phyloP scores from a whole-genome alignment of 1,140 invertebrate species.

The Cotesia glomerata region DNA sequence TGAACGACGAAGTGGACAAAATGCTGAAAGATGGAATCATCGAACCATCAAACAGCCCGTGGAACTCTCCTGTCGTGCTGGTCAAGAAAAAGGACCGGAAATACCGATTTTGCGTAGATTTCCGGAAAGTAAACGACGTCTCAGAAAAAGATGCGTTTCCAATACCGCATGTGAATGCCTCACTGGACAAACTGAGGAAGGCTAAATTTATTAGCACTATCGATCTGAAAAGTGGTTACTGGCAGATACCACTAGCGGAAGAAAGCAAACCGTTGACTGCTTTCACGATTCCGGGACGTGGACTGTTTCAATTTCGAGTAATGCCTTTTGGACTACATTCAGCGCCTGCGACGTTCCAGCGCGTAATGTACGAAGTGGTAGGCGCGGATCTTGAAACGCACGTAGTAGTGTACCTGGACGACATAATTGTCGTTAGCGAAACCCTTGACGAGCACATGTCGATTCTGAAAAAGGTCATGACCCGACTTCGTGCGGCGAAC shows the following conservation, averaged over 20 bases:
- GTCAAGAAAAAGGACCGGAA: conserved; percentile 24
- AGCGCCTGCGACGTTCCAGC: conserved; percentile 44
- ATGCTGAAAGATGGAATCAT: background rate
- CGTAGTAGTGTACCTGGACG: conserved; percentile 40
- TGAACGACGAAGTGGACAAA: background rate
- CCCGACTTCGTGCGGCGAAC: conserved; percentile 29
- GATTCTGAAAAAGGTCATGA: conserved; percentile 36
- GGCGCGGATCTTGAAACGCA: conserved; percentile 7
- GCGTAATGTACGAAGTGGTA: conserved; percentile 37
- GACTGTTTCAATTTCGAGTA: conserved; percentile 42
- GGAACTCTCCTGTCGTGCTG: background rate
- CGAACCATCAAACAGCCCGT: background rate
- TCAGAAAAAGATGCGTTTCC: conserved; percentile 59
- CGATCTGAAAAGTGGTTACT: conserved; percentile 37
- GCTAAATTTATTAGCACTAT: conserved; percentile 48
- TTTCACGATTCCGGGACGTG: conserved; percentile 33
- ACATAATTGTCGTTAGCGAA: conserved; percentile 20
- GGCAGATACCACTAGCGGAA: conserved; percentile 32
- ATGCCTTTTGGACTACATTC: conserved; percentile 50
- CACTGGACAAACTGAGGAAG: conserved; percentile 53
- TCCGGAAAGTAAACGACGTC: conserved; percentile 51
- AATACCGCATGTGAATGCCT: conserved; percentile 59
- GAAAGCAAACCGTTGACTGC: conserved; percentile 27
- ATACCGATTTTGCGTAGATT: conserved; percentile 60
- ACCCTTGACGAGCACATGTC: conserved; percentile 28